phyloP scores from a whole-genome alignment of 2,113 vertebrate species.

The Brienomyrus longianalis region DNA sequence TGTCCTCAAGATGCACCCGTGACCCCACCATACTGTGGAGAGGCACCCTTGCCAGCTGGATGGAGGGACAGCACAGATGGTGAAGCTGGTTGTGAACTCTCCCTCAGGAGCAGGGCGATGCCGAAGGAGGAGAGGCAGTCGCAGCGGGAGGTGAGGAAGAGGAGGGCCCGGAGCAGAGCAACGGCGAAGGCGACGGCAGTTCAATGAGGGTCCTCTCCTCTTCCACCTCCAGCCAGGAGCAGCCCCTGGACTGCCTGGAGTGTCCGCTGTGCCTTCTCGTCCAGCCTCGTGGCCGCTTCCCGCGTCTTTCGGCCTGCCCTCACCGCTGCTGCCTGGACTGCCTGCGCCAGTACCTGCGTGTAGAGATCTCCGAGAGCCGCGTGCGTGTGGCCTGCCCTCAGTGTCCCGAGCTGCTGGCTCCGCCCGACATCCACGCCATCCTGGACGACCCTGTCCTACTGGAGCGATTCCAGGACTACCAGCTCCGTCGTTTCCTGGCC shows the following conservation, averaged over 20 bases:
- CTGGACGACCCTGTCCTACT: constrained; percentile 64
- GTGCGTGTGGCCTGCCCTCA: constrained; percentile 70
- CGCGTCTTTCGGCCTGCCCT: constrained; percentile 59
- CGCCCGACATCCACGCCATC: constrained; percentile 58
- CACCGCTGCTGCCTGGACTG: constrained; percentile 69
- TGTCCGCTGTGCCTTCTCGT: constrained; percentile 77
- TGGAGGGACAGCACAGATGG: not conserved
- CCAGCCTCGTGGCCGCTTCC: constrained; percentile 69
- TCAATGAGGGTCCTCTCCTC: constrained; percentile 58
- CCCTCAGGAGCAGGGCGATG: constrained; percentile 43
- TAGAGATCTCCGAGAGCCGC: constrained; percentile 70
- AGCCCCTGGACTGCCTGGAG: constrained; percentile 65
- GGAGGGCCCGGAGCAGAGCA: constrained; percentile 25
- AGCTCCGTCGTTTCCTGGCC: constrained; percentile 66
- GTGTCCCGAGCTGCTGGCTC: constrained; percentile 61
- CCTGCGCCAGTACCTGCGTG: constrained; percentile 67
- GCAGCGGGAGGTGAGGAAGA: constrained; percentile 21
- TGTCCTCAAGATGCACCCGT: not conserved
- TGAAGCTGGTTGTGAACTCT: constrained; percentile 13
- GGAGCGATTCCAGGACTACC: constrained; percentile 72
- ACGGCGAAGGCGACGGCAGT: constrained; percentile 27
- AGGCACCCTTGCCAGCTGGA: not conserved
- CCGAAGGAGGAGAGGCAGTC: constrained; percentile 43
- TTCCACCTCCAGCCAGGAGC: constrained; percentile 61
- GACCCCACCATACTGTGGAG: not conserved